phyloP scores from a whole-genome alignment of 2,113 vertebrate genomes.

The Corythaeola cristata region DNA sequence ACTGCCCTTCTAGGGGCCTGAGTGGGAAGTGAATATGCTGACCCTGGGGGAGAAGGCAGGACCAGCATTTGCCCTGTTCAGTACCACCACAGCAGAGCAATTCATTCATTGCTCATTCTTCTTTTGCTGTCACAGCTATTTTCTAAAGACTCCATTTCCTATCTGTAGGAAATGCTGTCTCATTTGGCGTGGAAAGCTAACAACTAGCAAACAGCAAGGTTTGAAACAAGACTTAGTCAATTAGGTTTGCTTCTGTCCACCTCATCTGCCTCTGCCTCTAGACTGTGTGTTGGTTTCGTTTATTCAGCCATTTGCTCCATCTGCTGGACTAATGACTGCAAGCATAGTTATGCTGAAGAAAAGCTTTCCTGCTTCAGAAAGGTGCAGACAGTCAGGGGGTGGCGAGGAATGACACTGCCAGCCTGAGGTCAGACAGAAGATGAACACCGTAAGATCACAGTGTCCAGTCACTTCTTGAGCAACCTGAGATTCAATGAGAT shows the following conservation, averaged over 20 bases:
- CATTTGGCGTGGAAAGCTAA: not conserved
- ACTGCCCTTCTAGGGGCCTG: not conserved
- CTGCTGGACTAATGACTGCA: conserved; percentile 45
- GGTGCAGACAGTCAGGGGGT: accelerated
- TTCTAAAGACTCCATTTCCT: not conserved
- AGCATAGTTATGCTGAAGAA: not conserved
- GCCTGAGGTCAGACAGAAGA: not conserved
- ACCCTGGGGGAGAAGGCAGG: not conserved
- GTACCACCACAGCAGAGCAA: not conserved
- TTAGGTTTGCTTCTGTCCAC: not conserved
- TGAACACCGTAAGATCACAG: not conserved
- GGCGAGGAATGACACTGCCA: not conserved
- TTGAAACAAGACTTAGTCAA: not conserved
- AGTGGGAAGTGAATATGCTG: not conserved
- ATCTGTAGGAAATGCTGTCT: not conserved
- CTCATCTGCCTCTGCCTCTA: not conserved
- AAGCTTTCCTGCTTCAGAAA: not conserved
- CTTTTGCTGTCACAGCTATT: not conserved
- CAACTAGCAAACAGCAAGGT: not conserved
- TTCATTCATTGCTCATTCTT: not conserved
- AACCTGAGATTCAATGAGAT: not conserved
- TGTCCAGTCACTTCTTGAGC: not conserved
- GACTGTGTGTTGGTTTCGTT: not conserved
- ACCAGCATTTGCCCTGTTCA: not conserved
- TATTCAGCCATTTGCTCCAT: conserved; percentile 59